Evolutionary conservation across 2,113 vertebrate genomes (phyloP).

Genomic region (Thymallus thymallus): DNA sequence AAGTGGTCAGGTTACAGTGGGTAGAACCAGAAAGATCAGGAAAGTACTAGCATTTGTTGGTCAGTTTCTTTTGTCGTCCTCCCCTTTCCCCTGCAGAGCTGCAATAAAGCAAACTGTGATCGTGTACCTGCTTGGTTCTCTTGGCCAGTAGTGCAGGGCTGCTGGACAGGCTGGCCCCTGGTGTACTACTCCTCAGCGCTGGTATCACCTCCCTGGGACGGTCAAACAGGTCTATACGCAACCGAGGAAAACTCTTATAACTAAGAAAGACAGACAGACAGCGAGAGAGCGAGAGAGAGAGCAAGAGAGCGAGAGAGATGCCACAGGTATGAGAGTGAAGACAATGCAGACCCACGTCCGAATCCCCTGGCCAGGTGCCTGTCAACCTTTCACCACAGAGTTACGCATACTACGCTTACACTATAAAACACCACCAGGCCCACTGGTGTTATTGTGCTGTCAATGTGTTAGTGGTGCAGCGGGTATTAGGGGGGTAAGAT

Average conservation of each 20-base stretch:
- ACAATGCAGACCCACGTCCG: neutral
- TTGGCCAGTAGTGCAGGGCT: constrained; percentile 94
- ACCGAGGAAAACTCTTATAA: constrained; percentile 87
- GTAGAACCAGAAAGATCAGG: no score
- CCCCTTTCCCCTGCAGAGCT: no score
- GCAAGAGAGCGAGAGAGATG: neutral
- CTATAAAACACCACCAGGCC: neutral
- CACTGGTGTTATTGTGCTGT: neutral
- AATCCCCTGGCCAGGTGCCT: no score
- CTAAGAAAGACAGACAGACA: constrained; percentile 65
- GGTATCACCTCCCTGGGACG: constrained; percentile 82
- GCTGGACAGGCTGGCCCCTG: constrained; percentile 81
- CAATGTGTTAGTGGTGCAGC: neutral
- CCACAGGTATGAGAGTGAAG: neutral
- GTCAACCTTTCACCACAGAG: no score
- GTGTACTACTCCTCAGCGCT: constrained; percentile 77
- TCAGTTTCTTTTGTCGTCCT: no score
- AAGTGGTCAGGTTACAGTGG: no score
- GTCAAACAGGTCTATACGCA: constrained; percentile 88
- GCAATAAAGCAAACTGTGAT: no score
- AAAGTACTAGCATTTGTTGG: no score
- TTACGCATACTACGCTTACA: no score
- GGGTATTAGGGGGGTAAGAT: neutral
- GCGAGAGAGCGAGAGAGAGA: neutral
- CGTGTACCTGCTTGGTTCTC: constrained; percentile 91